phyloP scores from a whole-genome alignment of 2,888 invertebrate species.

The Lepidonotus clava region DNA sequence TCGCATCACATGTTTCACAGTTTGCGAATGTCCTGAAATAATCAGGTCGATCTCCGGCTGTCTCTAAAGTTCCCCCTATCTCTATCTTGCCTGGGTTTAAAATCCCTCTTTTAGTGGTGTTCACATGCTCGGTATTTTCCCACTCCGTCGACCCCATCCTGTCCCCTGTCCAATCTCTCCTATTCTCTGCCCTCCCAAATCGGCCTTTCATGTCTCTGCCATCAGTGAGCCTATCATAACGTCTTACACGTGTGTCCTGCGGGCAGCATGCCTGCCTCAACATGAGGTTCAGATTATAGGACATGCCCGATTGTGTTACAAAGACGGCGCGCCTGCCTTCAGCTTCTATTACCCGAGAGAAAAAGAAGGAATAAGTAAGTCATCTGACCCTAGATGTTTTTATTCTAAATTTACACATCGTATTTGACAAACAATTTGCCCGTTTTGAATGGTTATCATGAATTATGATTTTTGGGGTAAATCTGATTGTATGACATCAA shows the following conservation, averaged over 20 bases:
- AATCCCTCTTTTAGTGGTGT: too few species aligned
- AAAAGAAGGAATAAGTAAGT: background rate
- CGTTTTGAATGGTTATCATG: too few species aligned
- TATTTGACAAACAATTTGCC: background rate
- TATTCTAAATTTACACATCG: background rate
- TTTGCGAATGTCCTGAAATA: too few species aligned
- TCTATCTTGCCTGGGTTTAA: too few species aligned
- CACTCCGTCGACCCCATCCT: background rate
- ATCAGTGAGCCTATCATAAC: background rate
- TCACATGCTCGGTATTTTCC: too few species aligned
- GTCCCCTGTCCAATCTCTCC: background rate
- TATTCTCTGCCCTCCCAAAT: background rate
- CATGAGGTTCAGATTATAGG: background rate
- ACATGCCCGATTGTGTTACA: background rate
- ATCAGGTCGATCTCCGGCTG: too few species aligned
- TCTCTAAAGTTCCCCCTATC: too few species aligned
- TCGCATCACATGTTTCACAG: too few species aligned
- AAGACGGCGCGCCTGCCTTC: background rate
- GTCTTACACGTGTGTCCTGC: background rate
- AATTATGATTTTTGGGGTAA: too few species aligned
- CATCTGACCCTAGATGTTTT: conserved; percentile 1
- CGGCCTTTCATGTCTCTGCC: background rate
- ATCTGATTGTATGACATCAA: too few species aligned
- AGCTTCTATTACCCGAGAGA: background rate
- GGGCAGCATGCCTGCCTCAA: background rate